These are phyloP conservation scores for Galemys pyrenaicus DNA, from an alignment of 2,113 vertebrate species.

Conservation along the genomic window DNA sequence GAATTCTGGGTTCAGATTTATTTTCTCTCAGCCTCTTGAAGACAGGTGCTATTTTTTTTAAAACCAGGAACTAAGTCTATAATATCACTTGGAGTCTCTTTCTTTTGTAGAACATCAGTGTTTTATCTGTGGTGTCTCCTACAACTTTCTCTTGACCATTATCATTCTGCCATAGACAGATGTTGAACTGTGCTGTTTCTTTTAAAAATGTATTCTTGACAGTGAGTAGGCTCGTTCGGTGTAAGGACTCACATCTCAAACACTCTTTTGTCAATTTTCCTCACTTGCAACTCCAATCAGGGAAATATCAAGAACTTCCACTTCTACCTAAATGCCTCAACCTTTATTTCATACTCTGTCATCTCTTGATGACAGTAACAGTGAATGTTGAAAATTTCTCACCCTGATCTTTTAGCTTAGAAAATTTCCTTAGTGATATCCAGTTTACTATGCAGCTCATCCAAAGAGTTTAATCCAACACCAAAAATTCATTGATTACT, in stretches of 20 bases:
- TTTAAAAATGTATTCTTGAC: background rate
- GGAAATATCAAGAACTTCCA: background rate
- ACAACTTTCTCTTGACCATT: background rate
- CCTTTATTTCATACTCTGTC: background rate
- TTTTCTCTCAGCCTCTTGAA: conserved; percentile 9
- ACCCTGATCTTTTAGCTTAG: background rate
- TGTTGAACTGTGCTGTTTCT: background rate
- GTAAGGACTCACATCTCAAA: background rate
- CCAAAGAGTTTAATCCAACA: background rate
- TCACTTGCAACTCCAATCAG: background rate
- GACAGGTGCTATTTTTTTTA: background rate
- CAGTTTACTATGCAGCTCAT: background rate
- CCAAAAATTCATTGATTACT: background rate
- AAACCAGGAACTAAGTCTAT: background rate
- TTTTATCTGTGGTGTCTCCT: background rate
- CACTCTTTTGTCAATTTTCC: background rate
- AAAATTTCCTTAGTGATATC: background rate
- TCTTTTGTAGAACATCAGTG: background rate
- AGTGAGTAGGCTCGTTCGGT: background rate
- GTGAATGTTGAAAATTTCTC: background rate
- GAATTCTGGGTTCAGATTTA: background rate
- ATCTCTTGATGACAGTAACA: background rate
- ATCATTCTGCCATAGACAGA: background rate
- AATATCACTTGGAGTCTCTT: background rate
- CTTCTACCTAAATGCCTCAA: background rate